A percentile compares a stretch with the other conserved stretches of the same genome.
These are phyloP conservation scores for Stigmatopora argus DNA, from an alignment of 2,113 vertebrate genomes.

Conservation along the genomic window DNA sequence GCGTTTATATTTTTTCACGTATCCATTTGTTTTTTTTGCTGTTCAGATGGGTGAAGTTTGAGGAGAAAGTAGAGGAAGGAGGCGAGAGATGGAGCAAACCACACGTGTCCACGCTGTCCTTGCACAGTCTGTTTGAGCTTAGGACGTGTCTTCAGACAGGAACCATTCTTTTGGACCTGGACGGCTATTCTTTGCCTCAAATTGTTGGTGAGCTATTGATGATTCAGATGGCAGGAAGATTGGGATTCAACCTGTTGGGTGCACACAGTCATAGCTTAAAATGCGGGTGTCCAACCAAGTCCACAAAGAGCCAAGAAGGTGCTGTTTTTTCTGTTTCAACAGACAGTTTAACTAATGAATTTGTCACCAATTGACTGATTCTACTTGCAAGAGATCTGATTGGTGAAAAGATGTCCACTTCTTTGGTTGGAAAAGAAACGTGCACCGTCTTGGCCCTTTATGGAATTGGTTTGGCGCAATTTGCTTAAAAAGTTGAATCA, in stretches of 20 bases:
- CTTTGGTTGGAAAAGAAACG: too few species aligned
- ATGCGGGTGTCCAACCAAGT: too few species aligned
- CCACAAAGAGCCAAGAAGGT: background rate
- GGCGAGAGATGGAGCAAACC: conserved; percentile 97
- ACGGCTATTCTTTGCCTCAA: conserved; percentile 85
- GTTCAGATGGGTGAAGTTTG: conserved; percentile 94
- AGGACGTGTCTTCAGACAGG: conserved; percentile 91
- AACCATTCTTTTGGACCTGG: conserved; percentile 86
- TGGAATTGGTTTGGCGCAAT: too few species aligned
- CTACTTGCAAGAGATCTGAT: too few species aligned
- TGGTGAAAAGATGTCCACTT: too few species aligned
- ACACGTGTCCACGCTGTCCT: conserved; percentile 89
- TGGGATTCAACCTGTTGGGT: background rate
- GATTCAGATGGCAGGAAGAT: background rate
- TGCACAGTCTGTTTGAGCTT: conserved; percentile 97
- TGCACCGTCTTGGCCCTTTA: too few species aligned
- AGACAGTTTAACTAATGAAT: too few species aligned
- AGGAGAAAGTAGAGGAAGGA: conserved; percentile 96
- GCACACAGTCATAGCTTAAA: background rate
- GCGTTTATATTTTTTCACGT: background rate
- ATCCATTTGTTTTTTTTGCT: background rate
- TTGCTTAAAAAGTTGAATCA: too few species aligned
- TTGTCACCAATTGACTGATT: too few species aligned
- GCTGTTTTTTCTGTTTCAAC: background rate
- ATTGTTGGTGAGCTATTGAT: conserved; percentile 80